phyloP scores from a whole-genome alignment of 2,888 invertebrate species.

The Drosophila paranaensis region DNA sequence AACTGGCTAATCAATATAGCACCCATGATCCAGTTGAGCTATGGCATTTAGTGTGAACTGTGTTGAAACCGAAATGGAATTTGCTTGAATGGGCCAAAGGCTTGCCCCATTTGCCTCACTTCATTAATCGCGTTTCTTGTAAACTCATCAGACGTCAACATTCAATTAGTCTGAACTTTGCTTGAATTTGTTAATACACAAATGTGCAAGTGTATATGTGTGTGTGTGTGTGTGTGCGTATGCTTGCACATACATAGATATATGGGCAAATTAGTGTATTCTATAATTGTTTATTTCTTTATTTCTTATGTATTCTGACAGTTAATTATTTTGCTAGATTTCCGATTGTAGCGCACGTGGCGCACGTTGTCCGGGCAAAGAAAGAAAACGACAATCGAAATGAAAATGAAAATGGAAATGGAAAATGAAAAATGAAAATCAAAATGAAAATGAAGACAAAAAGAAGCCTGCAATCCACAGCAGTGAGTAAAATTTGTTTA shows the following conservation, averaged over 20 bases:
- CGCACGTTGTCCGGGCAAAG: slow-evolving; percentile 34
- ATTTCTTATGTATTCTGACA: slow-evolving; percentile 71
- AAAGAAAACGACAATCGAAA: background rate
- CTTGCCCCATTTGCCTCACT: background rate
- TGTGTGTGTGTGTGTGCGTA: slow-evolving; percentile 8
- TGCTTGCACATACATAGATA: slow-evolving; percentile 3
- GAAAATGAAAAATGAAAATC: background rate
- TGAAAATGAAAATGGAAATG: background rate
- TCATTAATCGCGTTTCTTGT: slow-evolving; percentile 11
- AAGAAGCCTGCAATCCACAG: slow-evolving; percentile 39
- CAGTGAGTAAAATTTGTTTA: slow-evolving; percentile 70
- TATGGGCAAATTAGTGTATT: slow-evolving; percentile 24
- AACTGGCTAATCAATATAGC: background rate
- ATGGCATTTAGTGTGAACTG: background rate
- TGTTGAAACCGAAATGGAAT: slow-evolving; percentile 1
- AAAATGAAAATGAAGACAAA: slow-evolving; percentile 4
- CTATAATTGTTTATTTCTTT: slow-evolving; percentile 72
- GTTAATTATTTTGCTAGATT: slow-evolving; percentile 79
- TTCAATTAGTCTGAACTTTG: slow-evolving; percentile 50
- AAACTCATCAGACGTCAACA: slow-evolving; percentile 50
- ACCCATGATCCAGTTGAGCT: background rate
- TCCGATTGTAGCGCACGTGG: slow-evolving; percentile 49
- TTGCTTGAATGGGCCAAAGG: background rate
- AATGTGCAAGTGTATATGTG: slow-evolving; percentile 4
- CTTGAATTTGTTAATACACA: slow-evolving; percentile 12